phyloP scores from a whole-genome alignment of 2,113 vertebrate genomes.

The Dendrocopos noguchii region DNA sequence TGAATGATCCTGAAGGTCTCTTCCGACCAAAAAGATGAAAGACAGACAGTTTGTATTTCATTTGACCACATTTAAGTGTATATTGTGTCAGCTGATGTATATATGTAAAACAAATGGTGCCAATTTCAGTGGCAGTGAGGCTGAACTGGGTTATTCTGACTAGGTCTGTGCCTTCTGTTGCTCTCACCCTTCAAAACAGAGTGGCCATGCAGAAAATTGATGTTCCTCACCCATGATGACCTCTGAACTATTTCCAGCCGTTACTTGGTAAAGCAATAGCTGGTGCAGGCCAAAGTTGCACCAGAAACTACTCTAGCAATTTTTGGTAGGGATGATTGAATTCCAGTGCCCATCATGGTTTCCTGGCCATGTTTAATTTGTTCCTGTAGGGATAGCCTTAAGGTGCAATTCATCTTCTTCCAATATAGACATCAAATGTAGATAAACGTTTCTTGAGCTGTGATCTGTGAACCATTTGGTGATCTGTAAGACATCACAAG shows the following conservation, averaged over 20 bases:
- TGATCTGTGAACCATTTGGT: neutral
- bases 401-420: neutral
- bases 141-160: neutral
- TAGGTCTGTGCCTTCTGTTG: neutral
- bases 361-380: neutral
- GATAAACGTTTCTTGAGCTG: neutral
- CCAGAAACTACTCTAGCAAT: neutral
- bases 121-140: neutral
- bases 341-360: neutral
- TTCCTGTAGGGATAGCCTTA: neutral
- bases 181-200: neutral
- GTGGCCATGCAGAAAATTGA: accelerated
- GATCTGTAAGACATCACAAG: constrained; percentile 27
- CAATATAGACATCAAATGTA: neutral
- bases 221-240: neutral
- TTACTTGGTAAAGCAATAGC: neutral
- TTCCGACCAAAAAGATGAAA: neutral
- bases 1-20: too few relatives aligned
- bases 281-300: neutral
- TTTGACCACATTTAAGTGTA: neutral
- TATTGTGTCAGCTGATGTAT: neutral
- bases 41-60: neutral
- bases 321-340: neutral
- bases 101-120: neutral
- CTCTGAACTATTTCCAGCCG: neutral